Conservation (phyloP, 2,113 vertebrate species). For the Crotalus tigris region DNA sequence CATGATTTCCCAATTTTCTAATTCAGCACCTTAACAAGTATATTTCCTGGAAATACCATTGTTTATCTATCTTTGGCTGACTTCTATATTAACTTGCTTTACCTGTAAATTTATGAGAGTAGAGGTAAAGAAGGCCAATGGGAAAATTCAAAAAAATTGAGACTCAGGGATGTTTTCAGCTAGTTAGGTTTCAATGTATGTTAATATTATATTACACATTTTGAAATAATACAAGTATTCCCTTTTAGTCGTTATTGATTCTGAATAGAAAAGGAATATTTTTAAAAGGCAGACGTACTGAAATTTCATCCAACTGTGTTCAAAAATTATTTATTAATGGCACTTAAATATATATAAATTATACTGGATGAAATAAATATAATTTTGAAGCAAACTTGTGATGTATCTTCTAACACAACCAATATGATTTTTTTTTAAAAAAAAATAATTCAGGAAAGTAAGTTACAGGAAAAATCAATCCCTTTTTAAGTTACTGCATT, state of each 20-base stretch:
- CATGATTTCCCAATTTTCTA: neutral
- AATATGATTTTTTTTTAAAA: neutral
- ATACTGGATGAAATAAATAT: neutral
- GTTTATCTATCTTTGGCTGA: neutral
- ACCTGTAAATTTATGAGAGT: neutral
- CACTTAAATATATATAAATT: neutral
- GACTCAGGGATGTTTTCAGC: neutral
- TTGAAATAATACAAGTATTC: neutral
- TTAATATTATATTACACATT: neutral
- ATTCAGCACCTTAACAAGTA: neutral
- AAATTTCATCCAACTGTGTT: neutral
- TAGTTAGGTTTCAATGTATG: neutral
- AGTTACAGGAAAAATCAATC: neutral
- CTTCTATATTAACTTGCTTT: neutral
- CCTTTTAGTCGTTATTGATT: neutral
- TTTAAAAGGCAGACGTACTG: neutral
- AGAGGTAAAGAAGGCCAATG: neutral
- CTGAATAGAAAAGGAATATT: neutral
- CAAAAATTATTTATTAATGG: neutral
- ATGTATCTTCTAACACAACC: neutral
- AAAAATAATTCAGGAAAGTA: constrained; percentile 14
- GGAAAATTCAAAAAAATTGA: neutral
- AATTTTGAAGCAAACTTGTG: neutral
- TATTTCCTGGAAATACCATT: neutral
- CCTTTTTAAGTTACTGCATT: neutral